A percentile compares a stretch with the other conserved stretches of the same genome.
phyloP scores from a whole-genome alignment of 1,140 invertebrate species.

The Lasioglossum baleicum region DNA sequence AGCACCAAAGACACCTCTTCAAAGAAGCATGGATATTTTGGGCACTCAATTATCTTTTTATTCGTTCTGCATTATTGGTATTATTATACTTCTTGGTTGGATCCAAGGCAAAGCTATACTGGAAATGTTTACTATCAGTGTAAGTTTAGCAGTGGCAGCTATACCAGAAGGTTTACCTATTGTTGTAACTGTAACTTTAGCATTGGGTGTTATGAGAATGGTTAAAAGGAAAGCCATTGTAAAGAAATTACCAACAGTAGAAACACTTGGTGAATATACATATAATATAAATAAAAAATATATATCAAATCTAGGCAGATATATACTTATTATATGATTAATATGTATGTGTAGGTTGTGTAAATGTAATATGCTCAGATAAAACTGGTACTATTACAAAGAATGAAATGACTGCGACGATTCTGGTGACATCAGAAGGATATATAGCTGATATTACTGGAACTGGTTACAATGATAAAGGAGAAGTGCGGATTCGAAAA shows the following conservation, averaged over 20 bases:
- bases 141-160: conserved; percentile 98
- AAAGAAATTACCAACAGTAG: conserved; percentile 98
- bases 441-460: conserved; percentile 94
- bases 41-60: conserved; percentile 98
- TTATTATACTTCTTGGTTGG: conserved; percentile 98
- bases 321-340: no score
- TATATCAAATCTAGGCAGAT: no score
- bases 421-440: conserved; percentile 94
- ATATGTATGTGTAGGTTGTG: conserved; percentile 86
- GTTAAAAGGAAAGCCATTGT: conserved; percentile 98
- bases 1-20: conserved; percentile 98
- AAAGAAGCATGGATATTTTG: conserved; percentile 98
- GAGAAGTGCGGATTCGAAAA: conserved; percentile 90
- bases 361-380: conserved; percentile 99
- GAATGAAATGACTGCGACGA: conserved; percentile 99
- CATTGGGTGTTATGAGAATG: conserved; percentile 99
- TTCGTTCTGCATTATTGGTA: conserved; percentile 97
- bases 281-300: no score
- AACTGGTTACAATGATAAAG: conserved; percentile 93
- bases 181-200: conserved; percentile 99
- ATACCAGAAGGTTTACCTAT: conserved; percentile 99
- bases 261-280: conserved; percentile 88
- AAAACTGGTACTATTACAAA: conserved; percentile 99
- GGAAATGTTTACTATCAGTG: conserved; percentile 99
- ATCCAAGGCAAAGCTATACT: conserved; percentile 93